Base-by-base conservation (phyloP, 2,113 vertebrate genomes). In the Reinhardtius hippoglossoides region DNA sequence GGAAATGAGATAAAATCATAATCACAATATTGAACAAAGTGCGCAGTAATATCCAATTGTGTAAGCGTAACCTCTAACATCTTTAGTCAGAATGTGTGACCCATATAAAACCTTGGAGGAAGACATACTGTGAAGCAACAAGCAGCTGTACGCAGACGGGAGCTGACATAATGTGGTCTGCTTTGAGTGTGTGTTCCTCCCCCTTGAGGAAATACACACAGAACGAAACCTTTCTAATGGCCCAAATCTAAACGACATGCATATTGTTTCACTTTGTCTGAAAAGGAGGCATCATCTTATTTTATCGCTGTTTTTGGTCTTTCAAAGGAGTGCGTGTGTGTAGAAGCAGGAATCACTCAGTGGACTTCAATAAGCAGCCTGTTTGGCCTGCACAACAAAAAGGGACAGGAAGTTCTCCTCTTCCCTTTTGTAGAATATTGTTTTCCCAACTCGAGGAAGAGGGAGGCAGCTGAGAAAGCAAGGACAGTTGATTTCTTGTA, bases 381-480 rank as follows among this genome's bases (percentile, higher is more conserved):
- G 50, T 88, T 80, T 84, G 83, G 63, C 78, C 74, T 73, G 48
- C 68, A 77, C 60, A 64, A 50, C 68, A 65, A 84, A 91, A 35
- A 91, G 81, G 87, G 70, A 87, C 84, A 81, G 88, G 86, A 87
- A 91, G 88, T 91, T 76, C 77, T 71, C 50, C 73, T 80, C 75
- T 75, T 76, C 67, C 76, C 73, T 80, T 31, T 87, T 80, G 84
- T 75, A 61, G 78, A 85, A 86, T 83, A 81, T 86, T 90, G 86
- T 91, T 90, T 87, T 76, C 71, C 67, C 60, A 71, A 77, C 75
- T 83, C 42, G 69, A 83, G 54, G 83, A 82, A 84, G 87, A 87
- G 59, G 76, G 86, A 90, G 83, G 87, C 87, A 93, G 88, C 88
- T 90, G 88, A 89, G 86, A 91, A 88, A 92, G 89, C 88, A 85